These are phyloP conservation scores for Epirrita christyi DNA, from an alignment of 2,888 invertebrate species.

Conservation along the genomic window DNA sequence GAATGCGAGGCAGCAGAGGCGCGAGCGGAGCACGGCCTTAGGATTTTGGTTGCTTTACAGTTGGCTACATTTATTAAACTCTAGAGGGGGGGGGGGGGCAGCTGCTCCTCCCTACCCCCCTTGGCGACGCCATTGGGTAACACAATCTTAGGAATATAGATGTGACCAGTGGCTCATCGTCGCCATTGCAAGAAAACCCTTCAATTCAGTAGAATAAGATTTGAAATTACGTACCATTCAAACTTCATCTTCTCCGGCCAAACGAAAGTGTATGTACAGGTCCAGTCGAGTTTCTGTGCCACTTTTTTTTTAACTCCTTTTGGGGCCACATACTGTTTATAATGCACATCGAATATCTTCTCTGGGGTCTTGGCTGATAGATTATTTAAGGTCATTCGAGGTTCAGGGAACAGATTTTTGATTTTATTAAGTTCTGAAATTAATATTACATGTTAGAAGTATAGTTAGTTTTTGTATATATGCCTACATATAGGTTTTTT, in stretches of 20 bases:
- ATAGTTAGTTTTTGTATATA: neutral
- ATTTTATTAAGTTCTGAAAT: slow-evolving; percentile 18
- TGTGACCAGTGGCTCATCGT: no score
- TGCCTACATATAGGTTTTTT: neutral
- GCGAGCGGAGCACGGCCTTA: no score
- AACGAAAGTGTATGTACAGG: slow-evolving; percentile 76
- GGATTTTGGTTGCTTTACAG: no score
- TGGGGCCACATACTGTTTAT: slow-evolving; percentile 61
- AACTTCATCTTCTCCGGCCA: slow-evolving; percentile 86
- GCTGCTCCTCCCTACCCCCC: no score
- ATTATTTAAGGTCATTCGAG: slow-evolving; percentile 79
- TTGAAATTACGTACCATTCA: slow-evolving; percentile 63
- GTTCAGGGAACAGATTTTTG: slow-evolving; percentile 69
- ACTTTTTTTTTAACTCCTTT: slow-evolving; percentile 63
- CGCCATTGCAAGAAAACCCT: no score
- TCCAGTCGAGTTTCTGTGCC: slow-evolving; percentile 71
- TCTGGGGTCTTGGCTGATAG: slow-evolving; percentile 67
- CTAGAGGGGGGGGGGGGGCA: no score
- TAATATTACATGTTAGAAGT: neutral
- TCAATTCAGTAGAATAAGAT: no score
- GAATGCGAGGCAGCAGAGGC: no score
- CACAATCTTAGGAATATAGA: no score
- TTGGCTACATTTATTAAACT: no score
- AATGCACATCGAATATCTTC: slow-evolving; percentile 69
- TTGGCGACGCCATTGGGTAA: no score